A percentile compares a stretch with the other conserved stretches of the same genome.
Conservation (phyloP, 2,888 invertebrate genomes). For the Eupithecia centaureata region DNA sequence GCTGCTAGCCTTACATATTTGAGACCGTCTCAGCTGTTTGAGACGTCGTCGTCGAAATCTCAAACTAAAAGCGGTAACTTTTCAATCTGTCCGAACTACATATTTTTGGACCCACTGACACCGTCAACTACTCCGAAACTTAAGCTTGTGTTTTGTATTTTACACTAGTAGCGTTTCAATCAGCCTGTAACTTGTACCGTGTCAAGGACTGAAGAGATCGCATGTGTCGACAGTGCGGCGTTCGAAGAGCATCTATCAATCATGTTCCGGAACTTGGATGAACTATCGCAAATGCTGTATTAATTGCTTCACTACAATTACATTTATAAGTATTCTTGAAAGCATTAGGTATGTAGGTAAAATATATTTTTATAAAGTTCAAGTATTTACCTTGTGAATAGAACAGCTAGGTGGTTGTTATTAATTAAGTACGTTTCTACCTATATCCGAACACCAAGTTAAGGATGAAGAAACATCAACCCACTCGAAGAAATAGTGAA, state of each 20-base stretch:
- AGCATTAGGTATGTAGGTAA: too few relatives aligned
- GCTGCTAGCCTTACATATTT: too few relatives aligned
- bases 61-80: too few relatives aligned
- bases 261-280: conserved; percentile 67
- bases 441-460: too few relatives aligned
- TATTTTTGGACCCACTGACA: too few relatives aligned
- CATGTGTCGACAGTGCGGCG: conserved; percentile 57
- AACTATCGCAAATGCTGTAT: conserved; percentile 21
- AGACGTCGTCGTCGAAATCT: too few relatives aligned
- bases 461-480: not conserved
- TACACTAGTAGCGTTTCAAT: not conserved
- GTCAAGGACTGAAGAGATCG: conserved; percentile 49
- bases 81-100: too few relatives aligned
- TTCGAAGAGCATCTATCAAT: conserved; percentile 60
- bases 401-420: too few relatives aligned
- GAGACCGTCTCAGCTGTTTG: too few relatives aligned
- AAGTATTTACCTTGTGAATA: not conserved
- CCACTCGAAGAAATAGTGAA: not conserved
- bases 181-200: conserved; percentile 40
- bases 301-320: conserved; percentile 3
- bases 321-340: not conserved
- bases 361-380: not conserved
- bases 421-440: too few relatives aligned
- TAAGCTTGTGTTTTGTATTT: too few relatives aligned
- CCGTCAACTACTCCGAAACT: too few relatives aligned